phyloP scores from a whole-genome alignment of 2,113 vertebrate species.

The Copsychus sechellarum region DNA sequence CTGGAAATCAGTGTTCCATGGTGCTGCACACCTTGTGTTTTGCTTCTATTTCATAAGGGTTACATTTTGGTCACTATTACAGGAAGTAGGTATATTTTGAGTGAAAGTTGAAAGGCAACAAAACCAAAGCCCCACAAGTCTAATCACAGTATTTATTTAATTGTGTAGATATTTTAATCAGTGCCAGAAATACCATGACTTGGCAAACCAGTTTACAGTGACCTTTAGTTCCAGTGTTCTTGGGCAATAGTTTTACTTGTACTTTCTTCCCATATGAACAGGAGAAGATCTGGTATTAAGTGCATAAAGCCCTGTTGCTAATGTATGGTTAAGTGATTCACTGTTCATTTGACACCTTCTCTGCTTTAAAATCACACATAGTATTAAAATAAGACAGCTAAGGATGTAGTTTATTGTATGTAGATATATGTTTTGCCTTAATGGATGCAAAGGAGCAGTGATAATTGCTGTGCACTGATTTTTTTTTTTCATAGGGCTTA shows the following conservation, averaged over 20 bases:
- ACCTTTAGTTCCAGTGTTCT: slow-evolving; percentile 45
- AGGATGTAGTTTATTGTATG: slow-evolving; percentile 32
- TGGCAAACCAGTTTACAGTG: slow-evolving; percentile 50
- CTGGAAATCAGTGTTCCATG: slow-evolving; percentile 31
- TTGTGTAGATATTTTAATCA: slow-evolving; percentile 36
- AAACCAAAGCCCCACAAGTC: slow-evolving; percentile 27
- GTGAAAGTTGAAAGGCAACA: slow-evolving; percentile 25
- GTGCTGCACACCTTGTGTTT: slow-evolving; percentile 25
- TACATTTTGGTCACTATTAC: slow-evolving; percentile 22
- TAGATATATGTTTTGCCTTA: slow-evolving; percentile 71
- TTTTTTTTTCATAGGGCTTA: slow-evolving; percentile 40
- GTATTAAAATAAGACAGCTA: slow-evolving; percentile 45
- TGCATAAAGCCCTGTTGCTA: slow-evolving; percentile 47
- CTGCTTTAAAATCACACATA: slow-evolving; percentile 40
- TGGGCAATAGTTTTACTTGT: slow-evolving; percentile 43
- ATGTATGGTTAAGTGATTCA: slow-evolving; percentile 4
- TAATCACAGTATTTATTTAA: slow-evolving; percentile 63
- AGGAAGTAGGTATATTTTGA: slow-evolving; percentile 37
- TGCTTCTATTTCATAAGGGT: slow-evolving; percentile 39
- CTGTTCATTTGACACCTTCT: slow-evolving; percentile 52
- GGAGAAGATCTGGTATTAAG: slow-evolving; percentile 32
- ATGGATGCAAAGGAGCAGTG: slow-evolving; percentile 64
- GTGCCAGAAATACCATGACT: slow-evolving; percentile 55
- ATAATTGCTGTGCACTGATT: slow-evolving; percentile 67
- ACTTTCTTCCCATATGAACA: slow-evolving; percentile 25